Conservation (phyloP, 2,797 vertebrate species). For the Phrynocephalus forsythii region DNA sequence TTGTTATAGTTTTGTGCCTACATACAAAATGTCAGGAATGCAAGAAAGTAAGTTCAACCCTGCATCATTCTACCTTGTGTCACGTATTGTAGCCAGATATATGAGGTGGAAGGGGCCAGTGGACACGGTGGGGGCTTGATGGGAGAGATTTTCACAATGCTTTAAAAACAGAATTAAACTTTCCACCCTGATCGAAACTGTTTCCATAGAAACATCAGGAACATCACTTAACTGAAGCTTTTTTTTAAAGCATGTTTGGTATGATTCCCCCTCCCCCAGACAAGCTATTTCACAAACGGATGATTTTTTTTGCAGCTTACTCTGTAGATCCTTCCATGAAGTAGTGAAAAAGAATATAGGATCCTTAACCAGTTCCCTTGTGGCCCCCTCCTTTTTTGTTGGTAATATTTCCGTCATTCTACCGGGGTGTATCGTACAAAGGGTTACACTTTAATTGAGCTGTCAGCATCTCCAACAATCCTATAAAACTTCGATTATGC, state of each 20-base stretch:
- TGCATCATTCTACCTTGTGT: conserved; percentile 6
- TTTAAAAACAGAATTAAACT: conserved; percentile 68
- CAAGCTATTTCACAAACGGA: conserved; percentile 70
- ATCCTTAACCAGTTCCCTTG: conserved; percentile 77
- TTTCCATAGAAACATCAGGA: conserved; percentile 78
- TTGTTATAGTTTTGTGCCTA: not conserved
- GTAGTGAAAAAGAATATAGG: conserved; percentile 67
- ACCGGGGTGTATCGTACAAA: conserved; percentile 77
- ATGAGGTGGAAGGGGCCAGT: not conserved
- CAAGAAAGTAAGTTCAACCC: rapidly evolving
- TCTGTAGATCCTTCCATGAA: conserved; percentile 59
- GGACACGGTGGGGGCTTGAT: not conserved
- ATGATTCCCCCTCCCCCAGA: conserved; percentile 59
- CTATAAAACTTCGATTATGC: conserved; percentile 83
- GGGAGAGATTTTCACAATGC: conserved; percentile 37
- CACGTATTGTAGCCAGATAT: conserved; percentile 32
- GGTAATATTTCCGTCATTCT: conserved; percentile 81
- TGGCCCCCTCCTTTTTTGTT: conserved; percentile 75
- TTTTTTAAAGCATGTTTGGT: conserved; percentile 50
- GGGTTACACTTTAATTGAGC: conserved; percentile 85
- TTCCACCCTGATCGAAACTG: conserved; percentile 65
- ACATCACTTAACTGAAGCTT: conserved; percentile 62
- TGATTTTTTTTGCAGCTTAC: conserved; percentile 62
- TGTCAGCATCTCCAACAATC: conserved; percentile 81
- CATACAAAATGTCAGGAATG: not conserved